Percentiles rank a stretch among this genome's conserved stretches.
phyloP scores from a whole-genome alignment of 92 coral and sea anemone species.

The Bergia sp. region DNA sequence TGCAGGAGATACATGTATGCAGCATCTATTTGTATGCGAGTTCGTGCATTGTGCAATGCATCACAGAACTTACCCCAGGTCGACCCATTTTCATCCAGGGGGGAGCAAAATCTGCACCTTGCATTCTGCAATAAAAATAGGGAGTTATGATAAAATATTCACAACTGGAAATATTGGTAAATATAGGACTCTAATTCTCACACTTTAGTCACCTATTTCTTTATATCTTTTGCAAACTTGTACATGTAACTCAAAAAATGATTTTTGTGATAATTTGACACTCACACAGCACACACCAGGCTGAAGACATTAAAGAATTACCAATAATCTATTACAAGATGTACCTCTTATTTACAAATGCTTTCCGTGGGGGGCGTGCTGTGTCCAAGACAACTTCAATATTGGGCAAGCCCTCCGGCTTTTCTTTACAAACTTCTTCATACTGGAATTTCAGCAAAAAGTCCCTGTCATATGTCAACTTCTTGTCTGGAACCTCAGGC shows the following conservation, averaged over 20 bases:
- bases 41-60: neutral
- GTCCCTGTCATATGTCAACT: slow-evolving; percentile 85
- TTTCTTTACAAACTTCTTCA: slow-evolving; percentile 84
- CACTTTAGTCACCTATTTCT: too few relatives aligned
- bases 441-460: slow-evolving; percentile 90
- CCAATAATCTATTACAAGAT: neutral
- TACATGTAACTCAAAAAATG: neutral
- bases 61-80: slow-evolving; percentile 1
- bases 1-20: too few relatives aligned
- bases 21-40: neutral
- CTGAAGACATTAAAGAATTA: neutral
- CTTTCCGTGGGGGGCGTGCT: slow-evolving; percentile 58
- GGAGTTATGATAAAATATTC: too few relatives aligned
- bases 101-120: slow-evolving; percentile 20
- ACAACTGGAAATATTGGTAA: too few relatives aligned
- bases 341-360: slow-evolving; percentile 55
- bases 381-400: slow-evolving; percentile 86
- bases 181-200: too few relatives aligned
- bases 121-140: slow-evolving; percentile 6
- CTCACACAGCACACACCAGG: neutral
- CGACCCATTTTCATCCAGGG: slow-evolving; percentile 19
- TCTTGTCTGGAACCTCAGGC: slow-evolving; percentile 56
- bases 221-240: too few relatives aligned
- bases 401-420: slow-evolving; percentile 92
- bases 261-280: neutral